A percentile compares a stretch with the other conserved stretches of the same genome.
phyloP scores from a whole-genome alignment of 2,797 vertebrate genomes.

The Poecilia gillii region DNA sequence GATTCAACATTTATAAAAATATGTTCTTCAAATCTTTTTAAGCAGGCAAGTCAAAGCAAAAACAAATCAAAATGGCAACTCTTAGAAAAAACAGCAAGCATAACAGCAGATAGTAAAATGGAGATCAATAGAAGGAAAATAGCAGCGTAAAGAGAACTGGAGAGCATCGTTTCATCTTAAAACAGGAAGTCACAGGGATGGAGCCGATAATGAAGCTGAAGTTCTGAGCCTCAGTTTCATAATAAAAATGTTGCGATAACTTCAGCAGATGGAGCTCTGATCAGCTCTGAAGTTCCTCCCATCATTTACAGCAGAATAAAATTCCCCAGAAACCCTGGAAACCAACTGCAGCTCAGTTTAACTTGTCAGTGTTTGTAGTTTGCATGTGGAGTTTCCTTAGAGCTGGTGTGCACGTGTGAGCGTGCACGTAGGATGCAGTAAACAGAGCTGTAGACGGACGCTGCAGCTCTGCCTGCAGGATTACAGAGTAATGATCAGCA shows the following conservation, averaged over 20 bases:
- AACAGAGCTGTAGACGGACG: constrained; percentile 1
- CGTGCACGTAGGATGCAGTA: neutral
- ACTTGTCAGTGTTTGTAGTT: neutral
- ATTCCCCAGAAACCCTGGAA: neutral
- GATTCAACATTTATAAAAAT: too few species aligned
- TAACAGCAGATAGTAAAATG: neutral
- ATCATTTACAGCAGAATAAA: neutral
- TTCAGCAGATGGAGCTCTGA: neutral
- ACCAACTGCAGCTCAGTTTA: neutral
- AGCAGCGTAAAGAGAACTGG: neutral
- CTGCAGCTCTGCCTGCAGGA: constrained; percentile 14
- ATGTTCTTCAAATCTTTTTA: too few species aligned
- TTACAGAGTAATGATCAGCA: constrained; percentile 31
- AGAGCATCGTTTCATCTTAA: neutral
- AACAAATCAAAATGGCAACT: too few species aligned
- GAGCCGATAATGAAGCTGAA: neutral
- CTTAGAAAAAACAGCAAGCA: too few species aligned
- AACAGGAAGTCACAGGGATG: neutral
- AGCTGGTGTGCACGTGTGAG: neutral
- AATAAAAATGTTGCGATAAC: neutral
- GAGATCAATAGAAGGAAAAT: neutral
- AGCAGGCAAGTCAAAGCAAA: too few species aligned
- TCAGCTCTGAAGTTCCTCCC: neutral
- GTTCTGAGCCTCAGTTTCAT: neutral
- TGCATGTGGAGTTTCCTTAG: neutral